Base-by-base conservation (phyloP, 2,113 vertebrate species). In the Euleptes europaea region DNA sequence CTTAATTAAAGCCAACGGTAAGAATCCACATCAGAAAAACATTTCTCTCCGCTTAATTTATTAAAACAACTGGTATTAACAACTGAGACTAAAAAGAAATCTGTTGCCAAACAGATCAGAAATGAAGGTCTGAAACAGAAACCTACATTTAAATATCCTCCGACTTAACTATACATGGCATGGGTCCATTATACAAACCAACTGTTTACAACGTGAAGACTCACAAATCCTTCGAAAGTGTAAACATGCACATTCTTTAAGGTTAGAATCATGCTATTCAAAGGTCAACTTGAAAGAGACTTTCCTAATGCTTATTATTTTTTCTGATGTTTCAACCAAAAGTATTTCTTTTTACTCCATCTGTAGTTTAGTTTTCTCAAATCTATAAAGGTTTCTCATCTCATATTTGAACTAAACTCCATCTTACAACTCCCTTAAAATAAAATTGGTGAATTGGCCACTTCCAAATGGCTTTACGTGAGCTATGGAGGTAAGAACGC, bases 61-160 rank as follows among this genome's bases (percentile, higher is more conserved):
- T 66, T 66, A 40, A 66, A 88, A 54, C 9, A 76, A 51, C 17
- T 49, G 38, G 6, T 47, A 71, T 54, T n/a, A 31, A 85, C 79
- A 78, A 54, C 38, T 44, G 38, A 72, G 14, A 78, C 47, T 71
- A 82, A 85, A 78, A 85, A 82, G 44, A 82, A 88, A 85, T 85
- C 82, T 84, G 74, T 73, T 82, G 73, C 65, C 44, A 78, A 57
- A 88, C 15, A 82, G 82, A 70, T 72, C 51, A 88, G 44, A 85
- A 85, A 67, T 31, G 54, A 47, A 73, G 80, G 78, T 67, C 33
- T 79, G 60, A 86, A 79, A 83, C 17, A 83, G 51, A 26, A 82
- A 86, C 83, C 67, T 83, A 69, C 78, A 82, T 85, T 63, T 73
- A 54, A 86, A n/a, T 83, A 72, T 67, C 21, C n/a, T 86, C 69